Evolutionary conservation across 1,140 invertebrate genomes (phyloP).

Genomic region (Drosophila bipectinata): DNA sequence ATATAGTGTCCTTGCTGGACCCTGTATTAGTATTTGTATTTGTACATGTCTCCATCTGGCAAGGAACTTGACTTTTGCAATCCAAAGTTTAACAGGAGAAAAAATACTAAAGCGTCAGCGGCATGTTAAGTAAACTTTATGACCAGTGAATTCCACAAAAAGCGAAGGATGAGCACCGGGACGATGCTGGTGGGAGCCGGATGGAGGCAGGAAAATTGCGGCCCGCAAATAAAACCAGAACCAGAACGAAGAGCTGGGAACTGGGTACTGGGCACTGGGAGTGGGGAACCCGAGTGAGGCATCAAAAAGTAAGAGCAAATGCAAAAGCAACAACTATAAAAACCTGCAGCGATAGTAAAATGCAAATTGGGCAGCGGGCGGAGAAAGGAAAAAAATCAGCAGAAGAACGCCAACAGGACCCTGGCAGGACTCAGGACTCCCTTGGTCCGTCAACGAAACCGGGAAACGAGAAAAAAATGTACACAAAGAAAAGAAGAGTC

Average conservation of each 20-base stretch:
- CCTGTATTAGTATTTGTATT: conserved; percentile 4
- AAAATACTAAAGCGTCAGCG: conserved; percentile 57
- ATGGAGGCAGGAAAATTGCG: conserved; percentile 59
- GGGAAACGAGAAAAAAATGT: conserved; percentile 17
- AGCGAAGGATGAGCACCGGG: conserved; percentile 12
- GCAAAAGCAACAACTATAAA: conserved; percentile 74
- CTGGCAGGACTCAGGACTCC: conserved; percentile 31
- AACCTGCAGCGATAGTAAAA: conserved; percentile 80
- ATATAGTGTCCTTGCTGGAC: conserved; percentile 15
- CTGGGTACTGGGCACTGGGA: neutral
- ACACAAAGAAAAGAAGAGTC: neutral
- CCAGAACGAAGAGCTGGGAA: conserved; percentile 33
- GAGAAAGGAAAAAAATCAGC: conserved; percentile 4
- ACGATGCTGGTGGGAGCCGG: neutral
- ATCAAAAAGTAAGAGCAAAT: conserved; percentile 70
- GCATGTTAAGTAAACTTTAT: conserved; percentile 82
- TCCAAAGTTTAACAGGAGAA: conserved; percentile 68
- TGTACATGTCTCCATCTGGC: conserved; percentile 43
- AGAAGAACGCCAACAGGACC: conserved; percentile 21
- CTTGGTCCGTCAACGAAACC: conserved; percentile 52
- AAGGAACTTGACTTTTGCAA: conserved; percentile 78
- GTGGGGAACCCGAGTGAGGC: conserved; percentile 61
- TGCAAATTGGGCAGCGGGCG: conserved; percentile 64
- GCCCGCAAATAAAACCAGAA: conserved; percentile 74
- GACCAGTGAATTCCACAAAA: conserved; percentile 54